Conservation (phyloP, 1,140 invertebrate genomes). For the Eumaeus atala region DNA sequence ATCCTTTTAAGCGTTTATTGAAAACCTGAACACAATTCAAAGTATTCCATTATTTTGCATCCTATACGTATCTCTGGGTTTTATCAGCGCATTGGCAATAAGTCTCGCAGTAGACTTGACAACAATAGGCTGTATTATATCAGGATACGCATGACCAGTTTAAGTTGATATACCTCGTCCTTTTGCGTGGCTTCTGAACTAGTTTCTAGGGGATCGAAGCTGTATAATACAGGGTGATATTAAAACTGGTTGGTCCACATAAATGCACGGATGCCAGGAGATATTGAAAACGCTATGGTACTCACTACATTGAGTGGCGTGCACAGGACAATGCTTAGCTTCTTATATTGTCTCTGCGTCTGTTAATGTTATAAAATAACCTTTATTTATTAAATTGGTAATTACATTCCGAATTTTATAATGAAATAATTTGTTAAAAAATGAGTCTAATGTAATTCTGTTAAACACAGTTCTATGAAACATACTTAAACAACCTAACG, state of each 20-base stretch:
- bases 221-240: constrained; percentile 18
- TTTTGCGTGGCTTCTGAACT: constrained; percentile 16
- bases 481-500: no score
- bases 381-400: no score
- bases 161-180: constrained; percentile 19
- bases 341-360: background rate
- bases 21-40: constrained; percentile 27
- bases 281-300: constrained; percentile 30
- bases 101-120: constrained; percentile 27
- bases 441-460: no score
- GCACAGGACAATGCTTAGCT: constrained; percentile 8
- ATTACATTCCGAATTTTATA: no score
- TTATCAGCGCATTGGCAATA: constrained; percentile 34
- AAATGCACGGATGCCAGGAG: constrained; percentile 25
- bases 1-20: constrained; percentile 18
- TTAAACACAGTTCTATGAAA: no score
- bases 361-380: no score
- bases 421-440: no score
- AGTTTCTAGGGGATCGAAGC: constrained; percentile 12
- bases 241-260: constrained; percentile 24
- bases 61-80: constrained; percentile 24
- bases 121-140: constrained; percentile 28
- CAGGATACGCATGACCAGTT: constrained; percentile 23
- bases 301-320: constrained; percentile 24
- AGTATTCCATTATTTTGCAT: constrained; percentile 35